A percentile compares a stretch with the other conserved stretches of the same genome.
phyloP scores from a whole-genome alignment of 2,888 invertebrate genomes.

The Dryadula phaetusa region DNA sequence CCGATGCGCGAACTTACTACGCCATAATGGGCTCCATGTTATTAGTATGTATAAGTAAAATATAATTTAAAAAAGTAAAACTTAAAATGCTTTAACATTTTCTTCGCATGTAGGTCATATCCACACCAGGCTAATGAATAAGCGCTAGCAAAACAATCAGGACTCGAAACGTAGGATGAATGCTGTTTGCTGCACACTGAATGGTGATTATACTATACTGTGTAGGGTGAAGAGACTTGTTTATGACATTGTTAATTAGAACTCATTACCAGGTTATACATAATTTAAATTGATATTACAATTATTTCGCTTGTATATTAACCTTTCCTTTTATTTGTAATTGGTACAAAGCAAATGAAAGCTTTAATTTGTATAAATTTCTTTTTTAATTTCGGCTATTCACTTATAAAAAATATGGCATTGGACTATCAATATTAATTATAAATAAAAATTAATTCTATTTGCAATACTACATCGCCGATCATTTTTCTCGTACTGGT shows the following conservation, averaged over 20 bases:
- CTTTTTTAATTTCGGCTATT: background rate
- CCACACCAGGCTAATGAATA: constrained; percentile 33
- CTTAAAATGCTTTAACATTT: constrained; percentile 14
- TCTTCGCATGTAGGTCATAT: constrained; percentile 22
- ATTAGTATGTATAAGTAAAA: background rate
- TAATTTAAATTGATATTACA: constrained; percentile 1
- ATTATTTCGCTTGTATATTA: background rate
- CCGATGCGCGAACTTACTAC: too few species aligned
- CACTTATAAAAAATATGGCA: background rate
- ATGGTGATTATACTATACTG: constrained; percentile 19
- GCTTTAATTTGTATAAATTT: background rate
- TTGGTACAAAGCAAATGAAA: background rate
- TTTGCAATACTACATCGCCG: too few species aligned
- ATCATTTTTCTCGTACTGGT: too few species aligned
- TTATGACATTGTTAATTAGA: constrained; percentile 28
- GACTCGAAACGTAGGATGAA: constrained; percentile 34
- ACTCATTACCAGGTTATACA: constrained; percentile 12
- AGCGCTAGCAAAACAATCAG: constrained; percentile 33
- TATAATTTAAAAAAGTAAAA: background rate
- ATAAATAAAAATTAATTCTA: too few species aligned
- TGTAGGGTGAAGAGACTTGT: constrained; percentile 14
- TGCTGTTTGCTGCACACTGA: constrained; percentile 26
- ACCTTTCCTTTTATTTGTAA: background rate
- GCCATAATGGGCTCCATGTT: too few species aligned
- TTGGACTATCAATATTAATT: too few species aligned